Conservation (phyloP, 2,797 vertebrate genomes). For the Gobio occitaniae region DNA sequence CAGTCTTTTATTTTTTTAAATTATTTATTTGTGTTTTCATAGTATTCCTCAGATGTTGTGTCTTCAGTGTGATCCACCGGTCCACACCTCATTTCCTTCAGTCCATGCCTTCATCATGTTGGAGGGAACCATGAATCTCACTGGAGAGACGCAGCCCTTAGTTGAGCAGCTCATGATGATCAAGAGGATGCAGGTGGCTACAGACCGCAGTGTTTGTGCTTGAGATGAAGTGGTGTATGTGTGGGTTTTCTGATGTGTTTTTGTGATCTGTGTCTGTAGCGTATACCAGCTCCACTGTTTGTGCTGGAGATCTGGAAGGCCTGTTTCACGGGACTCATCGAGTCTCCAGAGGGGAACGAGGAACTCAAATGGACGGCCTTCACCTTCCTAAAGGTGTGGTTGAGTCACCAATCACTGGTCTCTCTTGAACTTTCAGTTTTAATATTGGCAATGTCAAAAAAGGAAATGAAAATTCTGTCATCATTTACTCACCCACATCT, state of each 20-base stretch:
- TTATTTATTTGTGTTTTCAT: not conserved
- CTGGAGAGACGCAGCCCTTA: slow-evolving; percentile 90
- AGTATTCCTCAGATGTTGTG: slow-evolving; percentile 93
- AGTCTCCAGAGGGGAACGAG: slow-evolving; percentile 95
- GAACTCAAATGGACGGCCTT: slow-evolving; percentile 99
- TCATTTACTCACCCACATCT: no score
- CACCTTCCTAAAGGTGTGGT: slow-evolving; percentile 93
- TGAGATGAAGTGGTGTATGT: not conserved
- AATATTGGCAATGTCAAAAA: no score
- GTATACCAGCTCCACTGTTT: slow-evolving; percentile 89
- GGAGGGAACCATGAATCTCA: slow-evolving; percentile 98
- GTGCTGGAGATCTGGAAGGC: slow-evolving; percentile 98
- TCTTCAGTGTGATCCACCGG: slow-evolving; percentile 80
- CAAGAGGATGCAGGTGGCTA: slow-evolving; percentile 94
- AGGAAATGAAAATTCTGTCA: no score
- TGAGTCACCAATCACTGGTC: not conserved
- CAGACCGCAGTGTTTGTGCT: not conserved
- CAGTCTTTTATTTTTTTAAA: not conserved
- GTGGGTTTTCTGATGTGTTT: not conserved
- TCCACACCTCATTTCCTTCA: slow-evolving; percentile 89
- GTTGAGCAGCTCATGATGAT: slow-evolving; percentile 99
- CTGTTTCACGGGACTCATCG: slow-evolving; percentile 96
- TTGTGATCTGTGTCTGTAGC: slow-evolving; percentile 69
- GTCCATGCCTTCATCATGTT: slow-evolving; percentile 94
- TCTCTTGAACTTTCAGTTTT: no score